Percentiles rank a stretch among this genome's conserved stretches.
phyloP scores from a whole-genome alignment of 2,797 vertebrate species.

The Enteromius treurensis region DNA sequence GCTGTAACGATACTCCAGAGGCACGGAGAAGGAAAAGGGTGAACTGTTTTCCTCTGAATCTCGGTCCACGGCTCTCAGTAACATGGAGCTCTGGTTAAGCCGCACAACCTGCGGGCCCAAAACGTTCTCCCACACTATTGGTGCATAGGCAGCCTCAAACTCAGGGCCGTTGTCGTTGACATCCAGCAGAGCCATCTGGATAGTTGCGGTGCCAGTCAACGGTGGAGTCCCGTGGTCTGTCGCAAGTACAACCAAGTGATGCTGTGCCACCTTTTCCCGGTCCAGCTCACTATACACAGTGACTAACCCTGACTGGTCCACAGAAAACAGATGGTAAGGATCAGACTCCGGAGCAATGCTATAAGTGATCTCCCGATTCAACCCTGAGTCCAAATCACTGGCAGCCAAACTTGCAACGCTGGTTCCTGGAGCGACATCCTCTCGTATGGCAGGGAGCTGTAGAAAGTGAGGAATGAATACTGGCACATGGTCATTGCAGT shows the following conservation, averaged over 20 bases:
- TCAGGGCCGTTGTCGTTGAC: slow-evolving; percentile 88
- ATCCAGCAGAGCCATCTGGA: slow-evolving; percentile 84
- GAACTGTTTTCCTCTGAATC: slow-evolving; percentile 84
- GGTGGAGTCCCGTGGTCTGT: slow-evolving; percentile 83
- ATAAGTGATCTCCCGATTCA: slow-evolving; percentile 84
- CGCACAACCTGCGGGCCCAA: slow-evolving; percentile 78
- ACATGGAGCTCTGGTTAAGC: slow-evolving; percentile 82
- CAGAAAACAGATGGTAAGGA: slow-evolving; percentile 77
- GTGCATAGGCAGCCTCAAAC: slow-evolving; percentile 82
- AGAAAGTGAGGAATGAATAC: slow-evolving; percentile 84
- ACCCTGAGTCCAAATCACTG: slow-evolving; percentile 85
- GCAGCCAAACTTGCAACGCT: slow-evolving; percentile 81
- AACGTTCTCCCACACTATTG: slow-evolving; percentile 86
- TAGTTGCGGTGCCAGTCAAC: slow-evolving; percentile 80
- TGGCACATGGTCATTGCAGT: slow-evolving; percentile 88
- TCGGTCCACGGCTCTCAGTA: slow-evolving; percentile 80
- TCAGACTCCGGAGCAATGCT: slow-evolving; percentile 82
- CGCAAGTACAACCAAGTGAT: slow-evolving; percentile 83
- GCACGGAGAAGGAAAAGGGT: slow-evolving; percentile 82
- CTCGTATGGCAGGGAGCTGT: slow-evolving; percentile 78
- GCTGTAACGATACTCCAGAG: slow-evolving; percentile 76
- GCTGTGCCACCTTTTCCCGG: slow-evolving; percentile 77
- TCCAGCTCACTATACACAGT: slow-evolving; percentile 81
- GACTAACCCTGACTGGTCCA: slow-evolving; percentile 81
- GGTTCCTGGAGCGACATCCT: slow-evolving; percentile 81